Percentiles rank a stretch among this genome's conserved stretches.
Evolutionary conservation across 2,888 invertebrate genomes (phyloP).

Genomic region (Papilio elwesi): DNA sequence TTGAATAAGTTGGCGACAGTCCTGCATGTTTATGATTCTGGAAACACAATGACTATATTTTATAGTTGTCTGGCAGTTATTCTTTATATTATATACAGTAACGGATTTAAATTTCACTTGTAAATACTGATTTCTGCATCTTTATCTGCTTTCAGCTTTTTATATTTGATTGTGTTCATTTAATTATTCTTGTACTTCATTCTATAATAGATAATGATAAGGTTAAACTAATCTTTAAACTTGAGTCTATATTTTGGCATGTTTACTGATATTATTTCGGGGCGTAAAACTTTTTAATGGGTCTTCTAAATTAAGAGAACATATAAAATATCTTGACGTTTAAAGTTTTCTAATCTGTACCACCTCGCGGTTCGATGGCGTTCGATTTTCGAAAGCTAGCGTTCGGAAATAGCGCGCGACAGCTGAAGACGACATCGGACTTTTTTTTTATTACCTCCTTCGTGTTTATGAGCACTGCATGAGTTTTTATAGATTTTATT

Average conservation of each 20-base stretch:
- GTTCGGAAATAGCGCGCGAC: constrained; percentile 82
- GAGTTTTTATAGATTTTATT: constrained; percentile 81
- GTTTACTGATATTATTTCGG: not conserved
- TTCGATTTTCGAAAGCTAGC: constrained; percentile 78
- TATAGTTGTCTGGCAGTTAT: not conserved
- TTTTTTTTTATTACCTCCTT: constrained; percentile 81
- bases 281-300: not conserved
- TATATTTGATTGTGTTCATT: no score
- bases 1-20: constrained; percentile 3
- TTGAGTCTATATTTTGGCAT: not conserved
- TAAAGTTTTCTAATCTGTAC: constrained; percentile 47
- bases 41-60: constrained; percentile 13
- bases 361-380: constrained; percentile 71
- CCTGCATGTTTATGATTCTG: constrained; percentile 12
- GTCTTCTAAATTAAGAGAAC: not conserved
- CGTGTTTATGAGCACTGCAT: constrained; percentile 83
- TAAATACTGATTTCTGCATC: no score
- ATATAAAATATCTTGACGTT: not conserved
- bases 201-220: no score
- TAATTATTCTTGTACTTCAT: no score
- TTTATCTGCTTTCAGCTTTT: no score
- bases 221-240: no score
- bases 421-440: constrained; percentile 80
- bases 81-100: not conserved
- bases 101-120: not conserved